Evolutionary conservation across 2,888 invertebrate genomes (phyloP).

Genomic region (Aphrophora alni): DNA sequence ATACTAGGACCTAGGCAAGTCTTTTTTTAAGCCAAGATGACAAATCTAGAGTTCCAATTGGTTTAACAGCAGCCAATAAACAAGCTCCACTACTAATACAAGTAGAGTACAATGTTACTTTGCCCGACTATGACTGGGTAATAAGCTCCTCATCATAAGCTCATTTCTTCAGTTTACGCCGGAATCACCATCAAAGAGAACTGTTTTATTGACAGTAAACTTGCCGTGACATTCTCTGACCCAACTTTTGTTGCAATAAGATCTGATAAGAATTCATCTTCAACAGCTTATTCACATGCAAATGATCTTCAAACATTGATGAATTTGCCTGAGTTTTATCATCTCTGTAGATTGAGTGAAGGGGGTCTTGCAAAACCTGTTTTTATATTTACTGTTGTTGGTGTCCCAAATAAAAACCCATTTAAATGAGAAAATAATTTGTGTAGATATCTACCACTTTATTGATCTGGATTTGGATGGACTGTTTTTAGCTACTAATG

Average conservation of each 20-base stretch:
- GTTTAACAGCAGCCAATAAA: too few species aligned
- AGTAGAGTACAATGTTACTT: too few species aligned
- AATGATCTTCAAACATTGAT: constrained; percentile 50
- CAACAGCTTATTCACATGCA: constrained; percentile 51
- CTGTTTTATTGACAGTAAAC: constrained; percentile 50
- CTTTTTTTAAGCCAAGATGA: too few species aligned
- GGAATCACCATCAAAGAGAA: constrained; percentile 48
- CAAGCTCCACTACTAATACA: too few species aligned
- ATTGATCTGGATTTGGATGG: constrained; percentile 51
- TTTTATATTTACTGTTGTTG: constrained; percentile 52
- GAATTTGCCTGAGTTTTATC: constrained; percentile 46
- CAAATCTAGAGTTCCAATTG: too few species aligned
- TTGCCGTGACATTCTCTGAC: constrained; percentile 56
- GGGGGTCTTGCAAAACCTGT: constrained; percentile 51
- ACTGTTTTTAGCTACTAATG: constrained; percentile 53
- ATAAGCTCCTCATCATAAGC: too few species aligned
- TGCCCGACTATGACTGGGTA: too few species aligned
- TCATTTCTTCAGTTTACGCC: constrained; percentile 54
- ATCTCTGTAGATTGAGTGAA: constrained; percentile 45
- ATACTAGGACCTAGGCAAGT: too few species aligned
- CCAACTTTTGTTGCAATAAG: constrained; percentile 57
- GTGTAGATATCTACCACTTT: constrained; percentile 49
- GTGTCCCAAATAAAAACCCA: constrained; percentile 52
- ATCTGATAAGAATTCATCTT: constrained; percentile 52
- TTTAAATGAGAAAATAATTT: constrained; percentile 48